Base-by-base conservation (phyloP, 2,797 vertebrate genomes). In the Cossypha dichroa region DNA sequence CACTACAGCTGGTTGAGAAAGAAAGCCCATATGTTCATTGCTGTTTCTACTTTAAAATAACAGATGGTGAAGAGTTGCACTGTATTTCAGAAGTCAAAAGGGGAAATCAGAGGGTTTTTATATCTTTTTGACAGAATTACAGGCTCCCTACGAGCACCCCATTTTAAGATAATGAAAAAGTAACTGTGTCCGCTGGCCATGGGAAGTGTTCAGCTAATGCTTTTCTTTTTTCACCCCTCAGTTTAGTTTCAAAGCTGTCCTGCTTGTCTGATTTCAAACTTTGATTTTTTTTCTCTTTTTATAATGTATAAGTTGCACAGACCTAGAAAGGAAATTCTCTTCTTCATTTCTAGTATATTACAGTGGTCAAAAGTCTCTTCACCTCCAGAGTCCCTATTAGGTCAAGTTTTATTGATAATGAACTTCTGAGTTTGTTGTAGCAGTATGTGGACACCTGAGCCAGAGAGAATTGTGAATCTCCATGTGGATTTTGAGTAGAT, bases 1-100 rank as follows among this genome's bases (percentile, higher is more conserved):
- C 97, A 97, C 96, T 97, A 94, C 98, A 98, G 98, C 98, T 98
- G 98, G 96, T 98, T 97, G 96, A 96, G 96, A 97, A 97, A 97
- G 97, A 96, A 97, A 97, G 97, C 94, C 98, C 98, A 98, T 98
- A 98, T 98, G 98, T 95, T 98, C 97, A 59, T 97, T 98, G 96
- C 97, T 97, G 97, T 98, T 97, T 97, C 91, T 94, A 64, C 97
- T 97, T 96, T 96, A 96, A 97, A 98, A 98, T 98, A 98, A 96
- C 98, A 98, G 98, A 98, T 98, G 98, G 98, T 94, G 80, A 97
- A 96, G 97, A 97, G 96, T 97, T 97, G 92, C 96, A 94, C 96
- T 97, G 96, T 98, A 97, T 98, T 98, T 98, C 96, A 97, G 96
- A 97, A 98, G 98, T 98, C 98, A 98, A 94, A 96, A 94, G 91